Conservation (phyloP, 2,888 invertebrate genomes). For the Spilarctia lutea region DNA sequence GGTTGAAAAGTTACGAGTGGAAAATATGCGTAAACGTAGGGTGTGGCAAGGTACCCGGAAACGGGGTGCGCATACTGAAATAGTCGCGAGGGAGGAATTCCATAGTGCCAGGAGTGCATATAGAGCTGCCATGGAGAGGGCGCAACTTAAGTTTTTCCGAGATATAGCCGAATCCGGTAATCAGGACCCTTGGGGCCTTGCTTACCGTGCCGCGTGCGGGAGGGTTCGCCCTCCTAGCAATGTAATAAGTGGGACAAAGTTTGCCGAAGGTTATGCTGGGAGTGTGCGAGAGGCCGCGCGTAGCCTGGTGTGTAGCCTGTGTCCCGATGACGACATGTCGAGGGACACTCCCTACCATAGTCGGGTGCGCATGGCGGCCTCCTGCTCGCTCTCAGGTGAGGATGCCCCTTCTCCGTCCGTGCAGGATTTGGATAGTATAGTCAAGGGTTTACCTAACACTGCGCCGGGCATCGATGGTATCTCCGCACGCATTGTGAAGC, state of each 20-base stretch:
- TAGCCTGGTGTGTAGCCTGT: constrained; percentile 26
- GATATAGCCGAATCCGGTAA: too few relatives aligned
- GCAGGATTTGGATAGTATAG: constrained; percentile 13
- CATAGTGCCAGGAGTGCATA: too few relatives aligned
- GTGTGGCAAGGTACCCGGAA: too few relatives aligned
- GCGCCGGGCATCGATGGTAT: constrained; percentile 13
- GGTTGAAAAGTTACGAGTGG: background rate
- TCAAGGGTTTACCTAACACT: constrained; percentile 43
- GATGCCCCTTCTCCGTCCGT: constrained; percentile 17
- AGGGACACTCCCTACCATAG: constrained; percentile 41
- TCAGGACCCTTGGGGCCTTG: too few relatives aligned
- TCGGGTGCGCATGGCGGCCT: constrained; percentile 36
- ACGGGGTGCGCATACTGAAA: too few relatives aligned
- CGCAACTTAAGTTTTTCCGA: too few relatives aligned
- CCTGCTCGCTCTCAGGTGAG: constrained; percentile 26
- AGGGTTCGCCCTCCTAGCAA: too few relatives aligned
- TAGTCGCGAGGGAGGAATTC: too few relatives aligned
- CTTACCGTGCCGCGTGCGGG: too few relatives aligned
- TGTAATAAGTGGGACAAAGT: too few relatives aligned
- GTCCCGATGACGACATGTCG: constrained; percentile 44
- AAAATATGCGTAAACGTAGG: background rate
- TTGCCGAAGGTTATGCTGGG: constrained; percentile 2
- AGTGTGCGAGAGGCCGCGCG: constrained; percentile 29
- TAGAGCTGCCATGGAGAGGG: too few relatives aligned
- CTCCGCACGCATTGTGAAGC: background rate